Evolutionary conservation across 1,140 invertebrate genomes (phyloP).

Genomic region (Brachionus manjavacas): DNA sequence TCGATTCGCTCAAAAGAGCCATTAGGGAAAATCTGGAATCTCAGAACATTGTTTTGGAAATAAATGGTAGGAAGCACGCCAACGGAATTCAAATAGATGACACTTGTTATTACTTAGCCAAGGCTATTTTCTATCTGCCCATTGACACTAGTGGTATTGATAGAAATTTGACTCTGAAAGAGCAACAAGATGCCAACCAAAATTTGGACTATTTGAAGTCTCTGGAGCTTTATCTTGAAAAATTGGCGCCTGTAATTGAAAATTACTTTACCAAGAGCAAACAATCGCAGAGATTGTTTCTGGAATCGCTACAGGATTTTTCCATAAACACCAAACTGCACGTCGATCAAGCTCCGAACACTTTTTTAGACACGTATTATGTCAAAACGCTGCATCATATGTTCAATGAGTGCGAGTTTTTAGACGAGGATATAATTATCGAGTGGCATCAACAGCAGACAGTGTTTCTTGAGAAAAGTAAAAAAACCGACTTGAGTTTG

Average conservation of each 20-base stretch:
- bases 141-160: background rate
- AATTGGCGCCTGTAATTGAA: background rate
- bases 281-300: slow-evolving; percentile 19
- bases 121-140: slow-evolving; percentile 21
- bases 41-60: slow-evolving; percentile 29
- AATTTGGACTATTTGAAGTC: slow-evolving; percentile 12
- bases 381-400: slow-evolving; percentile 21
- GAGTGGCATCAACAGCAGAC: slow-evolving; percentile 31
- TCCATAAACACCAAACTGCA: slow-evolving; percentile 6
- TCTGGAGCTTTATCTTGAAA: background rate
- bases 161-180: background rate
- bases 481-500: background rate
- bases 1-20: background rate
- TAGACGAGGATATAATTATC: slow-evolving; percentile 10
- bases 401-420: slow-evolving; percentile 10
- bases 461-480: background rate
- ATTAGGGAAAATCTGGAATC: slow-evolving; percentile 12
- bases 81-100: slow-evolving; percentile 42
- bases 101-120: slow-evolving; percentile 6
- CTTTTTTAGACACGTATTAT: background rate
- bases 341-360: background rate
- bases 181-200: background rate
- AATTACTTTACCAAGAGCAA: slow-evolving; percentile 37
- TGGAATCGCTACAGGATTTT: slow-evolving; percentile 23
- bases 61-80: slow-evolving; percentile 19